Conservation (phyloP, 2,797 vertebrate genomes). For the Sebastes hubbsi region DNA sequence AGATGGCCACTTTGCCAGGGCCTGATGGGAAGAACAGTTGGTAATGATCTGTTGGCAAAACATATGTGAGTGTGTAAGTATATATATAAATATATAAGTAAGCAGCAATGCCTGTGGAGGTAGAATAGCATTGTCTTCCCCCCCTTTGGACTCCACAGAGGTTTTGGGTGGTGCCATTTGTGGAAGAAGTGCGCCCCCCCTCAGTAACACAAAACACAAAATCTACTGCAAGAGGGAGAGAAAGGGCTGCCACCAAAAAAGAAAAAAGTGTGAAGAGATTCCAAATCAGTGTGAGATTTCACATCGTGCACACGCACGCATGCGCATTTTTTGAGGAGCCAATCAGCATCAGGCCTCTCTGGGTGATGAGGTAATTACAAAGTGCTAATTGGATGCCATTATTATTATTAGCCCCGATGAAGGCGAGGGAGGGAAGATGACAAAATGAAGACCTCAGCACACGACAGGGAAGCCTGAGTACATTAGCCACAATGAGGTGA, state of each 20-base stretch:
- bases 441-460: conserved; percentile 16
- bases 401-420: conserved; percentile 53
- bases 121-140: not conserved
- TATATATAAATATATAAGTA: not conserved
- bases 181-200: not conserved
- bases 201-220: conserved; percentile 7
- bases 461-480: conserved; percentile 1
- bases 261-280: not conserved
- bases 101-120: conserved; percentile 7
- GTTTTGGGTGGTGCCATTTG: not conserved
- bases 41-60: conserved; percentile 54
- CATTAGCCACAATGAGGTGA: not conserved
- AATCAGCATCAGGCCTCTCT: conserved; percentile 52
- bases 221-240: not conserved
- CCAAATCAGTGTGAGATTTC: conserved; percentile 34
- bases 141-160: not conserved
- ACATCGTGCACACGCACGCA: not conserved
- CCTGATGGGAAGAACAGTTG: conserved; percentile 60
- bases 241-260: not conserved
- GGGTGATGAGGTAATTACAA: conserved; percentile 63
- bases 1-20: conserved; percentile 38
- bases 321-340: conserved; percentile 39
- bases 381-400: conserved; percentile 68
- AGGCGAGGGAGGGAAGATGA: conserved; percentile 20
- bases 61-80: conserved; percentile 7